Conservation (phyloP, 2,113 vertebrate species). For the Erythrocercus mccallii region DNA sequence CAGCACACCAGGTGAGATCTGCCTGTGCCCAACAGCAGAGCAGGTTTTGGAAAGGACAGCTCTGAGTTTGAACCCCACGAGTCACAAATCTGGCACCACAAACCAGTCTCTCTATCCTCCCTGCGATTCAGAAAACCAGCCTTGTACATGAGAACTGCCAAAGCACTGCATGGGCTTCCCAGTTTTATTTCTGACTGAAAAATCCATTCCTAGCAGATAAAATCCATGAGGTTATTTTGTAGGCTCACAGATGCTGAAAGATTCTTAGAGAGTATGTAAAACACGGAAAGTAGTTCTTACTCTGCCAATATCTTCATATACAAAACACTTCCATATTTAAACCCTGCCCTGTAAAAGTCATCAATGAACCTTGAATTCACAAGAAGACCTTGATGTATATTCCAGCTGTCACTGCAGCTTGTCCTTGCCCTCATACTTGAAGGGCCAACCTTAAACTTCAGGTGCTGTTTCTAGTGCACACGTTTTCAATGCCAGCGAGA, state of each 20-base stretch:
- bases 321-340: not conserved
- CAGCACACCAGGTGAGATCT: not conserved
- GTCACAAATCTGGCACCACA: not conserved
- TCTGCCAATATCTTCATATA: not conserved
- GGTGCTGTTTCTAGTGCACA: accelerated
- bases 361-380: not conserved
- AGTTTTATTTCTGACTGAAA: not conserved
- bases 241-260: not conserved
- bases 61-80: not conserved
- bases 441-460: not conserved
- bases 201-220: not conserved
- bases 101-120: not conserved
- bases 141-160: not conserved
- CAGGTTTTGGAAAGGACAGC: not conserved
- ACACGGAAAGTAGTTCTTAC: not conserved
- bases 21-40: not conserved
- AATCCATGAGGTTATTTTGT: not conserved
- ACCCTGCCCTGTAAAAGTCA: not conserved
- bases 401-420: not conserved
- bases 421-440: not conserved
- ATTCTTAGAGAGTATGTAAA: not conserved
- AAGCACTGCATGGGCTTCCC: not conserved
- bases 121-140: not conserved
- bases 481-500: not conserved
- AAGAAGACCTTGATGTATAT: not conserved